Conservation (phyloP, 2,797 vertebrate species). For the Onychomys arenicola region DNA sequence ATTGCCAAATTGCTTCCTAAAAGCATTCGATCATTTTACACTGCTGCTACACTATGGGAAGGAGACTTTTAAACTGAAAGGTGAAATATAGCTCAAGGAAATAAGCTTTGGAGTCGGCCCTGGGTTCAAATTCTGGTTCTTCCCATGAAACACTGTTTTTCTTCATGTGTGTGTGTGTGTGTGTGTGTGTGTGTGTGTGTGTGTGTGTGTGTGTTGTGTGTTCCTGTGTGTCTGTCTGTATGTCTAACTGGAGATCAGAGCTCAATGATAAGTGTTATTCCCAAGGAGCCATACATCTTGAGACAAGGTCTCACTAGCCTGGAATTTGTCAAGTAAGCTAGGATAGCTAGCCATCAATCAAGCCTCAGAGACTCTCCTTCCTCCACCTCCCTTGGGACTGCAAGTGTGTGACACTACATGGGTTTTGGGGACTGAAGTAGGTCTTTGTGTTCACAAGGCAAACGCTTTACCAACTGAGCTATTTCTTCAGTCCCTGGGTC, state of each 20-base stretch:
- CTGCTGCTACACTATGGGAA: background rate
- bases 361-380: background rate
- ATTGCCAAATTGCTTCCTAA: slow-evolving; percentile 78
- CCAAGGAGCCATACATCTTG: background rate
- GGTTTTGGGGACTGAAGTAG: background rate
- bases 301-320: background rate
- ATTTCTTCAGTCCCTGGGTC: background rate
- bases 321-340: background rate
- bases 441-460: background rate
- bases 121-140: slow-evolving; percentile 49
- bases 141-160: background rate
- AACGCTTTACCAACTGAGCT: background rate
- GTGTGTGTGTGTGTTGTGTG: background rate
- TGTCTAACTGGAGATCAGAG: background rate
- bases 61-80: slow-evolving; percentile 66
- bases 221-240: background rate
- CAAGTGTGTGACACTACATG: background rate
- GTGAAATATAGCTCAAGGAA: slow-evolving; percentile 36
- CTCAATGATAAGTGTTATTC: background rate
- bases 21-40: slow-evolving; percentile 69
- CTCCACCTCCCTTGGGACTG: background rate
- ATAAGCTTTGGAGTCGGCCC: background rate
- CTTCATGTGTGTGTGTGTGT: background rate
- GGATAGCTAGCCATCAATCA: background rate
- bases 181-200: background rate